Conservation (phyloP, 2,888 invertebrate genomes). For the Emmelina monodactyla region DNA sequence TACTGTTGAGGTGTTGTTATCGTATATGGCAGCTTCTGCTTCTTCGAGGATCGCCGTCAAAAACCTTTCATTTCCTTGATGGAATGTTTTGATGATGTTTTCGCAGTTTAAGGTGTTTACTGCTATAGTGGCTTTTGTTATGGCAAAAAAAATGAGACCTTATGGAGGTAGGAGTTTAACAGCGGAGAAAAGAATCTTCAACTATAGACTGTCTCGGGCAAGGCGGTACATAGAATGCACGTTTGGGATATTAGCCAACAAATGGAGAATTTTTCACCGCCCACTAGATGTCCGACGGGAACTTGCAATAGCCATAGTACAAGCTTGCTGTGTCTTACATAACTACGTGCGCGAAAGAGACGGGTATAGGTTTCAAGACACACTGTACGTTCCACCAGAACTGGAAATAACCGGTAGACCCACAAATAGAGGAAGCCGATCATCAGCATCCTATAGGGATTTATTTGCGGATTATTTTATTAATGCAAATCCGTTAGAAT, state of each 20-base stretch:
- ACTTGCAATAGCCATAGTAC: conserved; percentile 3
- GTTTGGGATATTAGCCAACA: conserved; percentile 8
- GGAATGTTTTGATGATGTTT: no score
- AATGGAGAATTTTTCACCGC: conserved; percentile 7
- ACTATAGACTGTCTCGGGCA: conserved; percentile 6
- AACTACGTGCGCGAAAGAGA: conserved; percentile 6
- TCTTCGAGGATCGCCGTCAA: no score
- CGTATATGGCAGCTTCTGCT: no score
- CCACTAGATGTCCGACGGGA: not conserved
- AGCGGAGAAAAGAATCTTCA: conserved; percentile 8
- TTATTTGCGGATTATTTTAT: conserved; percentile 11
- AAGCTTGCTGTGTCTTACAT: conserved; percentile 8
- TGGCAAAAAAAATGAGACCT: conserved; percentile 2
- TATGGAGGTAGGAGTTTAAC: conserved; percentile 10
- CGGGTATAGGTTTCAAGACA: conserved; percentile 8
- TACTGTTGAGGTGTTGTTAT: no score
- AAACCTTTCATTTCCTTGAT: no score
- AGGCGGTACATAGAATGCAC: conserved; percentile 9
- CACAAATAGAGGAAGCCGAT: conserved; percentile 9
- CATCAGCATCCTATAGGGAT: conserved; percentile 10
- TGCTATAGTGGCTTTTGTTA: no score
- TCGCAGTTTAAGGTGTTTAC: no score
- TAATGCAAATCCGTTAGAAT: conserved; percentile 12
- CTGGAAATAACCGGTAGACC: conserved; percentile 8
- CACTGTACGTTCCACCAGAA: conserved; percentile 10